Base-by-base conservation (phyloP, 2,113 vertebrate genomes). In the Trematomus loennbergii region DNA sequence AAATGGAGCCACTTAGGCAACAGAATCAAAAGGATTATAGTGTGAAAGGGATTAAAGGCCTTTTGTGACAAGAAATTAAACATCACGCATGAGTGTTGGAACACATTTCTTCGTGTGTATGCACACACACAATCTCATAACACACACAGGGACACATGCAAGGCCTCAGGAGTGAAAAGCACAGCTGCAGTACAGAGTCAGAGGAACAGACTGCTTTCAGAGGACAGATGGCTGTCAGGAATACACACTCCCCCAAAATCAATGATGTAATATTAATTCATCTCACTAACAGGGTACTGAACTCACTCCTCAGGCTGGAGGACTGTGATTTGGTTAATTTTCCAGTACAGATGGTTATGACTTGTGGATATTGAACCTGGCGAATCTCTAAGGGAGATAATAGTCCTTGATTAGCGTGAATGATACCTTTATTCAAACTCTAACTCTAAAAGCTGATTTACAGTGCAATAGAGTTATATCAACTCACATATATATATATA, bases 1-100 rank as follows among this genome's bases (percentile, higher is more conserved):
- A 79, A 88, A 87, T 65, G 72, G 52, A 46, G 70, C 85, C 79
- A 88, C 85, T 88, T 79, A 83, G 73, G 68, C 82, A 16, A 63
- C 59, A 52, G 62, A 84, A 88, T 87, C 75, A 85, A 78, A 83
- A 61, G 74, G 84, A 90, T 87, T 87, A 87, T 11, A 54, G 67
- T 17, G 15, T 61, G 52, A 85, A 72, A 54, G 64, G 83, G 86
- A 86, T 81, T 88, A 86, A 79, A 83, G 58, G 71, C 40, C 79
- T 81, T 78, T 81, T 79, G 77, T 81, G 86, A 79, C 63, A 72
- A 82, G 82, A 81, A 89, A 89, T 85, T 81, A 82, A 85, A 79
- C 86, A 83, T 81, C 63, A 79, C 2, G 53, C 72, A 36, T 83
- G 61, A 79, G 43, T 71, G 79, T 72, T 71, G 66, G 22, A 75